phyloP scores from a whole-genome alignment of 2,113 vertebrate species.

The Macrotis lagotis region DNA sequence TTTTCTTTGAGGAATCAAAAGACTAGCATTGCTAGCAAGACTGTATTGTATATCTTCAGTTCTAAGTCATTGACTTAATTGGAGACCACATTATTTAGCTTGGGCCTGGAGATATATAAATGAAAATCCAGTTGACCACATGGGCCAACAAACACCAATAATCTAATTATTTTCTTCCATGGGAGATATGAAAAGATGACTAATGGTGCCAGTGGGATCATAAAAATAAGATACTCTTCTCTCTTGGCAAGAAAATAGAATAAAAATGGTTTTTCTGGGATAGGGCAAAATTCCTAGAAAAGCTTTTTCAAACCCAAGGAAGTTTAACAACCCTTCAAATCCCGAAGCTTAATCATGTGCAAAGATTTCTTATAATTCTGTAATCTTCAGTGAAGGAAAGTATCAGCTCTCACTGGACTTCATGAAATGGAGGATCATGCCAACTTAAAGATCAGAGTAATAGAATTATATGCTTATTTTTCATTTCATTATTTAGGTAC shows the following conservation, averaged over 20 bases:
- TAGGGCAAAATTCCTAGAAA: conserved; percentile 75
- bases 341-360: conserved; percentile 62
- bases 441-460: not conserved
- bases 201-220: conserved; percentile 56
- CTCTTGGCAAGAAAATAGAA: conserved; percentile 70
- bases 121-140: conserved; percentile 56
- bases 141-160: conserved; percentile 67
- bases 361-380: conserved; percentile 49
- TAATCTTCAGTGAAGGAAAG: conserved; percentile 40
- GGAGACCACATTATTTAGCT: conserved; percentile 62
- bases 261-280: conserved; percentile 62
- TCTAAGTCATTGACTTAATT: conserved; percentile 50
- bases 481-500: not conserved
- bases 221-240: conserved; percentile 66
- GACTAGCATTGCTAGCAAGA: conserved; percentile 23
- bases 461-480: not conserved
- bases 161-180: conserved; percentile 72
- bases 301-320: conserved; percentile 58
- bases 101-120: conserved; percentile 47
- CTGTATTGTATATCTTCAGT: conserved; percentile 54
- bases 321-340: conserved; percentile 67
- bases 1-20: conserved; percentile 60
- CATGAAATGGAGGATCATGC: conserved; percentile 17
- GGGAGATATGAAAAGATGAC: conserved; percentile 68
- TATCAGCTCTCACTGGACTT: not conserved